Evolutionary conservation across 2,888 invertebrate species (phyloP).

Genomic region (Leucophenga montana): DNA sequence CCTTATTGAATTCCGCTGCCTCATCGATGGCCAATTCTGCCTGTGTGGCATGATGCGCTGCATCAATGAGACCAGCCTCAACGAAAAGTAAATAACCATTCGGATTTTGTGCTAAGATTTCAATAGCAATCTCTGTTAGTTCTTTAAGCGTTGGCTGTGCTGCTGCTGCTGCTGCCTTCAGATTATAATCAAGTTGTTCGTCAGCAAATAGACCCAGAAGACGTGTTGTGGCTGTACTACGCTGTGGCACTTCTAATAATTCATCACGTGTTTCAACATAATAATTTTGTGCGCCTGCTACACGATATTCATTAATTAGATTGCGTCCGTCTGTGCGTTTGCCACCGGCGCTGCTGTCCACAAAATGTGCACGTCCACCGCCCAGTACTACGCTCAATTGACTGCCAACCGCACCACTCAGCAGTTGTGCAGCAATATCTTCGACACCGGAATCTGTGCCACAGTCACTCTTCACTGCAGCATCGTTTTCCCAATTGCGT

Average conservation of each 20-base stretch:
- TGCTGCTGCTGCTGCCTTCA: constrained; percentile 75
- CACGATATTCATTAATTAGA: constrained; percentile 79
- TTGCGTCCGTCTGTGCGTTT: constrained; percentile 77
- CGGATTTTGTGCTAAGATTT: constrained; percentile 74
- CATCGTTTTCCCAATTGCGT: constrained; percentile 81
- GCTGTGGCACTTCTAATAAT: constrained; percentile 68
- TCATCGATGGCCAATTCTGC: constrained; percentile 60
- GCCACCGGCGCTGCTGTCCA: constrained; percentile 72
- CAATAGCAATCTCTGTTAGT: constrained; percentile 84
- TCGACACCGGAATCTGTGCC: constrained; percentile 74
- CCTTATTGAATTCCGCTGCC: constrained; percentile 80
- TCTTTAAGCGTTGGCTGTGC: constrained; percentile 80
- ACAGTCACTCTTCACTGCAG: constrained; percentile 73
- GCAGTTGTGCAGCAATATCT: constrained; percentile 82
- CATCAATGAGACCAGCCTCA: constrained; percentile 40
- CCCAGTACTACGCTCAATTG: constrained; percentile 83
- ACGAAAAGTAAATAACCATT: constrained; percentile 38
- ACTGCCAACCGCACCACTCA: constrained; percentile 79
- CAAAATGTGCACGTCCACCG: constrained; percentile 80
- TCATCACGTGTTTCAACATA: constrained; percentile 75
- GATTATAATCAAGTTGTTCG: constrained; percentile 80
- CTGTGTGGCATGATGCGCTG: constrained; percentile 56
- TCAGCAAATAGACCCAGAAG: constrained; percentile 79
- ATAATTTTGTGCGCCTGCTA: constrained; percentile 70
- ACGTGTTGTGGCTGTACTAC: constrained; percentile 73